phyloP scores from a whole-genome alignment of 2,113 vertebrate species.

The Labrus mixtus region DNA sequence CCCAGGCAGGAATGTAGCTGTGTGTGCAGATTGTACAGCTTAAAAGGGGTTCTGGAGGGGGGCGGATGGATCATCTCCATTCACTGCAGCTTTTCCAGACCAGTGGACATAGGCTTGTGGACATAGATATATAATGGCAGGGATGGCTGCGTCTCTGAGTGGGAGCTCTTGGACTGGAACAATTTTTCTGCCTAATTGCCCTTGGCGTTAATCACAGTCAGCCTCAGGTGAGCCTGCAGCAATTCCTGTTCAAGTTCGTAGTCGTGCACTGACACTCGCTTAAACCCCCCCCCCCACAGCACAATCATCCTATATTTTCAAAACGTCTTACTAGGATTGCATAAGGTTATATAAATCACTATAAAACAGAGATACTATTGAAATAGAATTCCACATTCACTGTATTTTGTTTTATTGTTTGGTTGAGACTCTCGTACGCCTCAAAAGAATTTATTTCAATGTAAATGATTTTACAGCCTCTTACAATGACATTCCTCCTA shows the following conservation, averaged over 20 bases:
- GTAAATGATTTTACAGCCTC: conserved; percentile 67
- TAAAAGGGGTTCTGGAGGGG: conserved; percentile 68
- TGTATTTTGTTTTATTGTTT: conserved; percentile 56
- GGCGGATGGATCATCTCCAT: conserved; percentile 66
- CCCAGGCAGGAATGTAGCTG: conserved; percentile 75
- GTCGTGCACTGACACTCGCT: conserved; percentile 5
- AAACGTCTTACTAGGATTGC: not conserved
- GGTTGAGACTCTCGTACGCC: not conserved
- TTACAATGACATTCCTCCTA: conserved; percentile 49
- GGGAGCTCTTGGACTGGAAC: conserved; percentile 55
- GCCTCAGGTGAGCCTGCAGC: conserved; percentile 41
- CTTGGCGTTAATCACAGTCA: conserved; percentile 39
- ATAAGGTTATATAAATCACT: not conserved
- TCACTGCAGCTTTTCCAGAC: conserved; percentile 76
- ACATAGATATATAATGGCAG: conserved; percentile 64
- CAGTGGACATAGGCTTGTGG: conserved; percentile 66
- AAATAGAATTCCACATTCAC: conserved; percentile 37
- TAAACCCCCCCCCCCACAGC: not conserved
- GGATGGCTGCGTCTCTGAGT: conserved; percentile 60
- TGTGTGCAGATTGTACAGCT: conserved; percentile 73
- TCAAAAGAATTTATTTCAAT: conserved; percentile 60
- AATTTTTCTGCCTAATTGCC: conserved; percentile 55
- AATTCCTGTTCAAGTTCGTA: conserved; percentile 32
- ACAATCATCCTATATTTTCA: not conserved
- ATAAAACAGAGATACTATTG: not conserved